Conservation (phyloP, 2,888 invertebrate species). For the Tholera decimalis region DNA sequence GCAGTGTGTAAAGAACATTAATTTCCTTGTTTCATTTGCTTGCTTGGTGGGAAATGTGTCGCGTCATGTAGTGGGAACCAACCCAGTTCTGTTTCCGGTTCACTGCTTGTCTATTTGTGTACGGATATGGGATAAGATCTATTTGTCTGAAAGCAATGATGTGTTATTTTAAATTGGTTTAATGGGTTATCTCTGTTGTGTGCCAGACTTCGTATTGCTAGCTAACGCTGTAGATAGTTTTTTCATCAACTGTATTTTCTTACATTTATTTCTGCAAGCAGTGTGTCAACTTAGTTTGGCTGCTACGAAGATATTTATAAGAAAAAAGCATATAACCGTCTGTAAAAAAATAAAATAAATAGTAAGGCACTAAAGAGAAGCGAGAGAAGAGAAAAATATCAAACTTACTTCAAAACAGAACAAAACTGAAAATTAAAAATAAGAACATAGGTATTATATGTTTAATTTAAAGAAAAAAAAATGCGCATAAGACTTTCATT, state of each 20-base stretch:
- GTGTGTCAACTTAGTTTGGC: not conserved
- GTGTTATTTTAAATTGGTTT: not conserved
- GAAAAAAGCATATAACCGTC: no score
- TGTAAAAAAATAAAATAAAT: no score
- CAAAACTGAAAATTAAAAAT: no score
- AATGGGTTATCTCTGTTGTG: constrained; percentile 2
- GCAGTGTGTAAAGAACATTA: constrained; percentile 65
- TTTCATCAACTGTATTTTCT: not conserved
- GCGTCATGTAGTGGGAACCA: constrained; percentile 63
- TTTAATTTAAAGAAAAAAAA: no score
- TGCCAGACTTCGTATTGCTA: not conserved
- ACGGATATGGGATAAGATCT: constrained; percentile 33
- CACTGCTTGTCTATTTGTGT: constrained; percentile 67
- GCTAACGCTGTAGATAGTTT: not conserved
- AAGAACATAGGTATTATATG: no score
- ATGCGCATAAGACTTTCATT: no score
- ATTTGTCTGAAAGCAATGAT: constrained; percentile 12
- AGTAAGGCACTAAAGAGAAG: no score
- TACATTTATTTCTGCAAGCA: not conserved
- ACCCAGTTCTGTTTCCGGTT: constrained; percentile 75
- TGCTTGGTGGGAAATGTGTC: constrained; percentile 55
- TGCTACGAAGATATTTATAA: not conserved
- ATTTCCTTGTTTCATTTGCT: constrained; percentile 62
- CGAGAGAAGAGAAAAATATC: no score
- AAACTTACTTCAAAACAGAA: no score